Conservation (phyloP, 2,113 vertebrate genomes). For the Chaenogobius annularis region DNA sequence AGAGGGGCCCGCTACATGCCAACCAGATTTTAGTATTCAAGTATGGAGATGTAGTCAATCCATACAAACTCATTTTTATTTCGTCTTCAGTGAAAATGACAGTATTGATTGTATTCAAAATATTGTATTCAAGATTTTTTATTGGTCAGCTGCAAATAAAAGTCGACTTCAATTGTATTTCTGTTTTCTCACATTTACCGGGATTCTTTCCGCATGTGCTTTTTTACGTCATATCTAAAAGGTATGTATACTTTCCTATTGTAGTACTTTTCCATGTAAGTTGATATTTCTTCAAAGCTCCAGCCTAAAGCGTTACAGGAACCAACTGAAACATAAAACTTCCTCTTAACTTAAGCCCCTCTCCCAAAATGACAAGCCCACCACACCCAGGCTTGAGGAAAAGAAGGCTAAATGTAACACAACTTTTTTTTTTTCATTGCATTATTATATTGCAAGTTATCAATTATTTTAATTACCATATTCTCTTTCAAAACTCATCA, state of each 20-base stretch:
- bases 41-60: background rate
- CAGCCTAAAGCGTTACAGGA: background rate
- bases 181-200: background rate
- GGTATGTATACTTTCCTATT: background rate
- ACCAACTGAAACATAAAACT: constrained; percentile 1
- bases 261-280: background rate
- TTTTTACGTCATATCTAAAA: background rate
- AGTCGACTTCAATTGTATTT: too few relatives aligned
- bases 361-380: background rate
- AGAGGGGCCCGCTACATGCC: background rate
- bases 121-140: too few relatives aligned
- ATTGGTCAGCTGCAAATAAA: too few relatives aligned
- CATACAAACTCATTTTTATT: too few relatives aligned
- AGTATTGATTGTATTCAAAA: too few relatives aligned
- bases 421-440: background rate
- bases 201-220: background rate
- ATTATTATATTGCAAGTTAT: too few relatives aligned
- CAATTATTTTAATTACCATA: background rate
- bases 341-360: background rate
- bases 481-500: too few relatives aligned
- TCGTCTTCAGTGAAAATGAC: too few relatives aligned
- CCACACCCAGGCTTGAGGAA: background rate
- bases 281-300: constrained; percentile 2
- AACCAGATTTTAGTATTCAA: background rate
- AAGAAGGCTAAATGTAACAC: background rate